phyloP scores from a whole-genome alignment of 2,888 invertebrate genomes.

The Bedellia somnulentella region DNA sequence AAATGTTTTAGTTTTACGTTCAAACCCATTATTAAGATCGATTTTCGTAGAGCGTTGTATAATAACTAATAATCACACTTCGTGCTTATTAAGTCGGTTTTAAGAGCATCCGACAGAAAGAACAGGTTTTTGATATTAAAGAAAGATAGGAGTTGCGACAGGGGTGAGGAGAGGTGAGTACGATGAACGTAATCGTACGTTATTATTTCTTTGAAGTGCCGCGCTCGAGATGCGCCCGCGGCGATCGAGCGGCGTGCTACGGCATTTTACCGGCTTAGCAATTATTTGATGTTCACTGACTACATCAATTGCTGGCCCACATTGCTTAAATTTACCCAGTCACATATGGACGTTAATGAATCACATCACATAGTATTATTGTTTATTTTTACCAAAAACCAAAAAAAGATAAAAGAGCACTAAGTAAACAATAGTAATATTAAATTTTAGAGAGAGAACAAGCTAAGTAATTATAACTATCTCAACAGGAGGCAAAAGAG shows the following conservation, averaged over 20 bases:
- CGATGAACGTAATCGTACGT: slow-evolving; percentile 37
- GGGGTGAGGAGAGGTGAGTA: slow-evolving; percentile 23
- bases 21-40: slow-evolving; percentile 26
- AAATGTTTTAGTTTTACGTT: no score
- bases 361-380: no score
- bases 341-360: no score
- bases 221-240: slow-evolving; percentile 9
- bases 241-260: not conserved
- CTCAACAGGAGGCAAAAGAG: slow-evolving; percentile 1
- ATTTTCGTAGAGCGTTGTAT: slow-evolving; percentile 26
- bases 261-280: not conserved
- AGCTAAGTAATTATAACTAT: no score
- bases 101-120: slow-evolving; percentile 33
- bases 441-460: no score
- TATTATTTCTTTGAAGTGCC: slow-evolving; percentile 49
- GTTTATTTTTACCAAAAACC: no score
- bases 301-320: no score
- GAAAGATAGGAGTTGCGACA: slow-evolving; percentile 36
- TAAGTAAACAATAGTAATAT: no score
- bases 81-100: slow-evolving; percentile 40
- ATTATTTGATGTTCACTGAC: no score
- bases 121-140: slow-evolving; percentile 37
- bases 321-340: no score
- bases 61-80: slow-evolving; percentile 45
- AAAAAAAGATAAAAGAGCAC: no score